A percentile compares a stretch with the other conserved stretches of the same genome.
phyloP scores from a whole-genome alignment of 2,888 invertebrate species.

The Drosophila demipolita region DNA sequence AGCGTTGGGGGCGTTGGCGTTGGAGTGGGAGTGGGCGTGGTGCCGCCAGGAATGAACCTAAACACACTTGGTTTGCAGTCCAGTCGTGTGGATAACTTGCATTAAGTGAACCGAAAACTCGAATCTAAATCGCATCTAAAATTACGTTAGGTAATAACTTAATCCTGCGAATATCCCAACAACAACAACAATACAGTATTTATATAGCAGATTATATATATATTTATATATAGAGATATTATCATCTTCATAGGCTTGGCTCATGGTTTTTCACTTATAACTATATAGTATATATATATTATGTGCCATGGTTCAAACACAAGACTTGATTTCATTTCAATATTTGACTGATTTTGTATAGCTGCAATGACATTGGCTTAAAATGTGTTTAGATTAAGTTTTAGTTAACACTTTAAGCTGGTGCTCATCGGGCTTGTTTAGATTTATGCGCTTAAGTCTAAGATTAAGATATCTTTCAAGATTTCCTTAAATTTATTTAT shows the following conservation, averaged over 20 bases:
- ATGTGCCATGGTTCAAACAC: conserved; percentile 72
- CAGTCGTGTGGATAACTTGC: conserved; percentile 66
- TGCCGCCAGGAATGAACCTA: conserved; percentile 57
- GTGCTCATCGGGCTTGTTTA: conserved; percentile 35
- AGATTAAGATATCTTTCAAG: conserved; percentile 38
- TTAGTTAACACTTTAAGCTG: conserved; percentile 9
- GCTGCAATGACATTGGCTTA: conserved; percentile 35
- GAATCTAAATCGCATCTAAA: conserved; percentile 28
- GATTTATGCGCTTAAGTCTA: conserved; percentile 52
- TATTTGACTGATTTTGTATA: conserved; percentile 69
- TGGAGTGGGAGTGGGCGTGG: conserved; percentile 54
- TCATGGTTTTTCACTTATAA: conserved; percentile 65
- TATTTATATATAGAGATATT: conserved; percentile 26
- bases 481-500: conserved; percentile 5
- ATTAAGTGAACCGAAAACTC: conserved; percentile 38
- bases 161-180: conserved; percentile 31
- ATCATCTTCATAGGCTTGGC: conserved; percentile 72
- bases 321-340: conserved; percentile 75
- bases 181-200: conserved; percentile 56
- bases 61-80: conserved; percentile 67
- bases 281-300: conserved; percentile 58
- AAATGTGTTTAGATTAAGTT: conserved; percentile 9
- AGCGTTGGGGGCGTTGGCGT: conserved; percentile 47
- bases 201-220: conserved; percentile 39
- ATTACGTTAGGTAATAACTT: conserved; percentile 45